phyloP scores from a whole-genome alignment of 1,140 invertebrate species.

The Idris sp. region DNA sequence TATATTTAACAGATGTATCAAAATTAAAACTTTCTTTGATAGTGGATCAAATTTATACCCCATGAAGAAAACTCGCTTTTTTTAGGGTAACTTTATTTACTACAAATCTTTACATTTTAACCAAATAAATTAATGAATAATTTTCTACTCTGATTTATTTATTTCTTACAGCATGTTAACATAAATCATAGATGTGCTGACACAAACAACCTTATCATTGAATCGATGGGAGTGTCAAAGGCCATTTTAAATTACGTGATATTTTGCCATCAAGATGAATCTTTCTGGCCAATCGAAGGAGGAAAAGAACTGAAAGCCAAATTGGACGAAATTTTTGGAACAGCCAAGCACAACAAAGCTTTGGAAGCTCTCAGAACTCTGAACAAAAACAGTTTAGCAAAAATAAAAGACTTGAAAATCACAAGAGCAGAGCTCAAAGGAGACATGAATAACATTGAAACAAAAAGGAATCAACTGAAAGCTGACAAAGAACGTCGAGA shows the following conservation, averaged over 20 bases:
- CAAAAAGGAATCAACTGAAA: constrained; percentile 78
- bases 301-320: constrained; percentile 95
- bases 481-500: constrained; percentile 81
- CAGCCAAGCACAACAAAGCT: constrained; percentile 94
- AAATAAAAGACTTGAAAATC: constrained; percentile 76
- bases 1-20: too few relatives aligned
- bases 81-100: too few relatives aligned
- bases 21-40: too few relatives aligned
- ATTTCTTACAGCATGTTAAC: constrained; percentile 51
- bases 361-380: constrained; percentile 88
- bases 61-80: too few relatives aligned
- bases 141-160: constrained; percentile 3
- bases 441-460: constrained; percentile 76
- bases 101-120: too few relatives aligned
- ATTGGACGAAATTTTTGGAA: constrained; percentile 99
- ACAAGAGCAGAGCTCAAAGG: constrained; percentile 49
- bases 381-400: constrained; percentile 81
- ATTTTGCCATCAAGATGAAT: constrained; percentile 99
- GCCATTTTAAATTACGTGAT: constrained; percentile 97
- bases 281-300: constrained; percentile 97
- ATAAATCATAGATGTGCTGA: constrained; percentile 85
- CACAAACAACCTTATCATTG: constrained; percentile 83
- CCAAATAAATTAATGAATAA: too few relatives aligned
- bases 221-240: constrained; percentile 91
- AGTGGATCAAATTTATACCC: too few relatives aligned